phyloP scores from a whole-genome alignment of 23 tunicate genomes.

The Diplosoma virens region DNA sequence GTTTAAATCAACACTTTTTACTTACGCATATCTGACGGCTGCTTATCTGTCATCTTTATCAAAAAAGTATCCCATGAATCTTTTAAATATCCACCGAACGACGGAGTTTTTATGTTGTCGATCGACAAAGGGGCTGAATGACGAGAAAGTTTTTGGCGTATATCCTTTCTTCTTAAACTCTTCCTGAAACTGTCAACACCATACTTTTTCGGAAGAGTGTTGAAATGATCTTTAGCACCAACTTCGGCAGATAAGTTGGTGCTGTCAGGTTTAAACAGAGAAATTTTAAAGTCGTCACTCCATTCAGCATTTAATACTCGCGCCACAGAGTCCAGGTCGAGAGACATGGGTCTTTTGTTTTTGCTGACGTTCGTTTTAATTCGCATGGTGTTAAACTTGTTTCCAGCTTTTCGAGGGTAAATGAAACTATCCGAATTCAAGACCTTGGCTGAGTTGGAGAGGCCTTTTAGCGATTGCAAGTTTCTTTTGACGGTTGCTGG shows the following conservation, averaged over 20 bases:
- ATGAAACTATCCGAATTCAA: background rate
- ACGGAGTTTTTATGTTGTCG: constrained; percentile 2
- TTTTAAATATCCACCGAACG: constrained; percentile 40
- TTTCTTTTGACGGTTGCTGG: background rate
- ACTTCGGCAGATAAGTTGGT: background rate
- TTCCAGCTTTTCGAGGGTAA: background rate
- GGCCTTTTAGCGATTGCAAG: background rate
- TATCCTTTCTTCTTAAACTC: background rate
- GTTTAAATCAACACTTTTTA: background rate
- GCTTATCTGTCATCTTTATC: constrained; percentile 32
- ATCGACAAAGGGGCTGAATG: background rate
- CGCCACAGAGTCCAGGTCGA: constrained; percentile 11
- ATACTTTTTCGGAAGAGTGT: background rate
- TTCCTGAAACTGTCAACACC: constrained; percentile 1
- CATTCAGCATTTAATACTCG: constrained; percentile 2
- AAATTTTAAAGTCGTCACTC: constrained; percentile 10
- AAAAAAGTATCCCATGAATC: constrained; percentile 55
- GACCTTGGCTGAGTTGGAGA: constrained; percentile 10
- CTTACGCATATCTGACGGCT: constrained; percentile 39
- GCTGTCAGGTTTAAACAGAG: background rate
- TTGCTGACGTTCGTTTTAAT: background rate
- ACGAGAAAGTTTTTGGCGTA: constrained; percentile 11
- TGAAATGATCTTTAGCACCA: background rate
- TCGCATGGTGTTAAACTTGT: background rate
- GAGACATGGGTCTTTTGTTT: constrained; percentile 16